Conservation (phyloP, 2,113 vertebrate genomes). For the Hipposideros armiger region DNA sequence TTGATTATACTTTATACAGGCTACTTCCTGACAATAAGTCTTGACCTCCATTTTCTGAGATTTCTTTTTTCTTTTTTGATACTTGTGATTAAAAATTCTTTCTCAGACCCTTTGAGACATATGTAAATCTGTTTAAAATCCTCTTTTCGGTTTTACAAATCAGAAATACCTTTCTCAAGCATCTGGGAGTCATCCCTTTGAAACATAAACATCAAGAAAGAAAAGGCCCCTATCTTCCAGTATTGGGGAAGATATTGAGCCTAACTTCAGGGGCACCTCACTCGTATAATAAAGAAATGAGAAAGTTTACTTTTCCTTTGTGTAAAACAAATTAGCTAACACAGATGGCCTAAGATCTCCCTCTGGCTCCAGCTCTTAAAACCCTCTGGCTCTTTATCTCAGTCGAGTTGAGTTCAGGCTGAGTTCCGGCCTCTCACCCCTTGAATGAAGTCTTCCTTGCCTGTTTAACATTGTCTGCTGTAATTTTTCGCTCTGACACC, state of each 20-base stretch:
- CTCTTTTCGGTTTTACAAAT: not conserved
- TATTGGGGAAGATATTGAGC: not conserved
- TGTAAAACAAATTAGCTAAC: not conserved
- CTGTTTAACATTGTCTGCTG: not conserved
- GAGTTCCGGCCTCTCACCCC: not conserved
- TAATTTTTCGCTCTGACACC: not conserved
- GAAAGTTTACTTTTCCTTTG: not conserved
- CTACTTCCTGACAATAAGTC: not conserved
- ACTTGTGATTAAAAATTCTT: not conserved
- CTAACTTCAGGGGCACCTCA: not conserved
- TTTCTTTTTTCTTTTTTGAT: not conserved
- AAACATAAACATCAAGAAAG: not conserved
- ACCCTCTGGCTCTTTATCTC: accelerated
- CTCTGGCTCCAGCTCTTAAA: accelerated
- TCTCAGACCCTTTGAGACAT: not conserved
- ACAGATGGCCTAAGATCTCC: accelerated
- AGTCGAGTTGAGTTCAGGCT: not conserved
- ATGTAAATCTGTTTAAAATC: not conserved
- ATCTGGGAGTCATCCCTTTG: not conserved
- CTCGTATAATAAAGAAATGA: not conserved
- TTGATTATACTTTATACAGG: not conserved
- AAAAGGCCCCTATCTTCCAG: not conserved
- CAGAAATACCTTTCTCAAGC: not conserved
- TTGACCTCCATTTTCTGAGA: not conserved
- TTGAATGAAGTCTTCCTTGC: not conserved